These are phyloP conservation scores for Leucoraja erinaceus DNA, from an alignment of 2,113 vertebrate genomes.

Conservation along the genomic window DNA sequence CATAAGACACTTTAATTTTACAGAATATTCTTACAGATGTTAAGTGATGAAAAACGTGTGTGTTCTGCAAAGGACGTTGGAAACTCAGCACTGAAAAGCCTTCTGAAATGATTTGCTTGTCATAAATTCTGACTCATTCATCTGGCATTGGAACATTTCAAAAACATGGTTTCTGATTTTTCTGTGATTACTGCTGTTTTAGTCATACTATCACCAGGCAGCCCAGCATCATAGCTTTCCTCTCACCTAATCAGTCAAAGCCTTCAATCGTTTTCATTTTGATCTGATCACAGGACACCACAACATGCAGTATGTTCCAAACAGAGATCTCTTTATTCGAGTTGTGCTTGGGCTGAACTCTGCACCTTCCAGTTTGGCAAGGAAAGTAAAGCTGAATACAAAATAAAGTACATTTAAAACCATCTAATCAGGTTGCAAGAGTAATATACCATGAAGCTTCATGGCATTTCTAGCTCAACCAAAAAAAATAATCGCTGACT, in stretches of 20 bases:
- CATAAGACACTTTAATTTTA: constrained; percentile 32
- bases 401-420: constrained; percentile 17
- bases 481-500: constrained; percentile 31
- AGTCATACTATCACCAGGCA: constrained; percentile 33
- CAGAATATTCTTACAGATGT: constrained; percentile 37
- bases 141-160: constrained; percentile 38
- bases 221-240: constrained; percentile 28
- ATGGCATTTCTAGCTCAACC: background rate
- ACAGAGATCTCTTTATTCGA: constrained; percentile 38
- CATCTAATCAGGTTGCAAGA: constrained; percentile 28
- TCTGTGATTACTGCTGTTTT: constrained; percentile 37
- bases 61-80: constrained; percentile 32
- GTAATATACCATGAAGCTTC: constrained; percentile 22
- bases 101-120: constrained; percentile 37
- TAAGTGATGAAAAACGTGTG: constrained; percentile 39
- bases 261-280: constrained; percentile 33
- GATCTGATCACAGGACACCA: constrained; percentile 28
- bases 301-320: constrained; percentile 27
- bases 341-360: constrained; percentile 23
- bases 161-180: constrained; percentile 38
- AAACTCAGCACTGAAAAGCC: constrained; percentile 21
- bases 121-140: constrained; percentile 38
- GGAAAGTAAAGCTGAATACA: constrained; percentile 21
- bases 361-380: constrained; percentile 32
- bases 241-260: constrained; percentile 39